A percentile compares a stretch with the other conserved stretches of the same genome.
Conservation (phyloP, 2,113 vertebrate species). For the Oryzias javanicus region DNA sequence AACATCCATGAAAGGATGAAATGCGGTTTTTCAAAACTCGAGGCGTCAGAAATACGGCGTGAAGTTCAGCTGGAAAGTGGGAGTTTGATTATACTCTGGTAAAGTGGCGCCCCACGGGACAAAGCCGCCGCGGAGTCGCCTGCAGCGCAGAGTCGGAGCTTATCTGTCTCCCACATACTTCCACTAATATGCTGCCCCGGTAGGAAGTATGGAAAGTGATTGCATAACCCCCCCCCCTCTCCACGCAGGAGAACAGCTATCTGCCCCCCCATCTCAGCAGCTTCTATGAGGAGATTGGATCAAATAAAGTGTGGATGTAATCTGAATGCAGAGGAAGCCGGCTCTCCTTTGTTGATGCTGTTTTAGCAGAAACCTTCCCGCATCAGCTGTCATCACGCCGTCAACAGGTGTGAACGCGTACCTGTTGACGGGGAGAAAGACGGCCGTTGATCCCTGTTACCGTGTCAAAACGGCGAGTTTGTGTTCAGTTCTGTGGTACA, state of each 20-base stretch:
- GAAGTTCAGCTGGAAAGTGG: slow-evolving; percentile 21
- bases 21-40: background rate
- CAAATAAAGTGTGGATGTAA: background rate
- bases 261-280: background rate
- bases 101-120: slow-evolving; percentile 13
- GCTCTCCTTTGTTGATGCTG: no score
- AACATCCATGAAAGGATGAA: background rate
- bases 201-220: slow-evolving; percentile 6
- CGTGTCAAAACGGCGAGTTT: no score
- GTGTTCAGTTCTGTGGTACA: no score
- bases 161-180: slow-evolving; percentile 23
- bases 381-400: no score
- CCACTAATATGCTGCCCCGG: slow-evolving; percentile 6
- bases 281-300: slow-evolving; percentile 1
- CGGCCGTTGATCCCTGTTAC: no score
- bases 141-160: slow-evolving; percentile 28
- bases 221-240: slow-evolving; percentile 3
- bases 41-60: background rate
- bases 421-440: no score
- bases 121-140: slow-evolving; percentile 35
- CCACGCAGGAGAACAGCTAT: background rate
- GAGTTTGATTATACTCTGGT: slow-evolving; percentile 42
- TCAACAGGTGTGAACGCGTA: no score
- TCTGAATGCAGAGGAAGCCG: no score
- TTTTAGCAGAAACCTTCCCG: no score